These are phyloP conservation scores for Chloroclystis v-ata DNA, from an alignment of 2,888 invertebrate genomes.

Conservation along the genomic window DNA sequence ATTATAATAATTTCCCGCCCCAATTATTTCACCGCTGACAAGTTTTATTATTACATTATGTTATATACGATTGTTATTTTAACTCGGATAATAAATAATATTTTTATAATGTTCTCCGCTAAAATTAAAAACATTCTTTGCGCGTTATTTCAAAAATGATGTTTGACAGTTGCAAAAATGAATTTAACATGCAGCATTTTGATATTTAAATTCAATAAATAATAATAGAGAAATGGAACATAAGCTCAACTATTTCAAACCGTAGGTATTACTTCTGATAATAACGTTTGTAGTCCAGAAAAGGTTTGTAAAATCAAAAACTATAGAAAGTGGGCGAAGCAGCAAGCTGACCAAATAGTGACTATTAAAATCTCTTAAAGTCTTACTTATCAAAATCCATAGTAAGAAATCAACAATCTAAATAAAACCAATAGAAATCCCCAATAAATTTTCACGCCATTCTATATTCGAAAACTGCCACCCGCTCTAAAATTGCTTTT, in stretches of 20 bases:
- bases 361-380: no score
- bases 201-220: not conserved
- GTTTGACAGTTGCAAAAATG: slow-evolving; percentile 45
- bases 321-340: no score
- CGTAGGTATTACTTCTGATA: no score
- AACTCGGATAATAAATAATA: slow-evolving; percentile 54
- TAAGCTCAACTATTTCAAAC: no score
- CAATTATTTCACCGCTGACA: slow-evolving; percentile 73
- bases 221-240: no score
- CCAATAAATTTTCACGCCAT: no score
- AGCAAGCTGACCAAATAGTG: no score
- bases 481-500: slow-evolving; percentile 1
- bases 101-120: slow-evolving; percentile 50
- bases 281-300: no score
- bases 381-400: no score
- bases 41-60: slow-evolving; percentile 61
- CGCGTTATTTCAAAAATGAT: slow-evolving; percentile 44
- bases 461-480: not conserved
- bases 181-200: slow-evolving; percentile 42
- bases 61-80: slow-evolving; percentile 68
- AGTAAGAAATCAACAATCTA: no score
- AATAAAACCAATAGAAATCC: no score
- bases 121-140: slow-evolving; percentile 39
- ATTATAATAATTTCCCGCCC: slow-evolving; percentile 74
- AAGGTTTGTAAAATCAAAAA: no score